Evolutionary conservation across 2,797 vertebrate genomes (phyloP), one percentile per base, ranked within the genome.

Genomic region (Fistularia commersonii): DNA sequence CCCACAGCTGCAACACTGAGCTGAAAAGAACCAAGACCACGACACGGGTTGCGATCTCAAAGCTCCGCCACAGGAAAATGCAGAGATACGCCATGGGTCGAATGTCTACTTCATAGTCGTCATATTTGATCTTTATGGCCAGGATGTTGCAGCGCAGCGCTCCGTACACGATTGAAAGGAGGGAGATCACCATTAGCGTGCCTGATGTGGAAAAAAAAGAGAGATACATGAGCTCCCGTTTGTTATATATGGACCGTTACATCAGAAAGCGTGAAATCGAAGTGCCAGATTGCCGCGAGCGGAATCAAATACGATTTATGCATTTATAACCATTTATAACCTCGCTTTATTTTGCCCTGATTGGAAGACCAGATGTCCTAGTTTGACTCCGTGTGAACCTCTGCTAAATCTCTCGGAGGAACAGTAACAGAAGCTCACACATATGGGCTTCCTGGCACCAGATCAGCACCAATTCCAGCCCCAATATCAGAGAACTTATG

Each of bases 71-170:
- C 74, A 99, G 74, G 87, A 98, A 93, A 59, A 98, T 93, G 77
- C 94, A 95, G 57, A 98, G 55, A 61, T 98, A 98, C 41, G 97
- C 95, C 0, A 82, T 61, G 0, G 96, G 94, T 38, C 89, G 91
- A 57, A 99, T 88, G 0, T 85, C 92, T 69, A 99, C 71, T 8
- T 95, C 92, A 0, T 98, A 99, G 56, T 97, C 94, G 0, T 98
- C 95, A 0, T 99, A 99, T 73, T 97, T 96, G 51, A 99, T 95
- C 89, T 95, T 98, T 58, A 99, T 97, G 54, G 97, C 95, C 76
- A 99, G 88, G 77, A 99, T 96, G 88, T 98, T 99, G 91, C 96
- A 99, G 69, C 95, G 93, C 55, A 98, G 83, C 5, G 97, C 97
- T 23, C 97, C 97, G 0, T 99, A 99, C 32, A 98, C 96, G 37